A percentile compares a stretch with the other conserved stretches of the same genome.
phyloP scores from a whole-genome alignment of 2,888 invertebrate genomes.

The Hemaris fuciformis region DNA sequence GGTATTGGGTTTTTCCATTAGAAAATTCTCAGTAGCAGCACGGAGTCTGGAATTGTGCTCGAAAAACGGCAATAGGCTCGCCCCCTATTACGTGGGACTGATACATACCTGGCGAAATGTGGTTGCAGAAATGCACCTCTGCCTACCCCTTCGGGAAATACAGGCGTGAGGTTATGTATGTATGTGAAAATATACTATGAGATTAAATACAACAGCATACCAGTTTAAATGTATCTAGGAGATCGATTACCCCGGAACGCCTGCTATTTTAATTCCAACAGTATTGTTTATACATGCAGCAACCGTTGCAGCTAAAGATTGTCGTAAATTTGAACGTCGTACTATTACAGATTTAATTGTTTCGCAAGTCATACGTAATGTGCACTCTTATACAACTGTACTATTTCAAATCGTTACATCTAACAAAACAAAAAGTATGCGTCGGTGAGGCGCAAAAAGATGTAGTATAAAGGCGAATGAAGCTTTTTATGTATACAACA shows the following conservation, averaged over 20 bases:
- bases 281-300: background rate
- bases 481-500: no score
- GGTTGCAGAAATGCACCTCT: no score
- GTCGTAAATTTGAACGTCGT: background rate
- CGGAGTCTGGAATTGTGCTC: no score
- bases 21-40: no score
- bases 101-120: no score
- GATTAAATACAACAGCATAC: background rate
- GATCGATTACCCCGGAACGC: background rate
- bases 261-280: background rate
- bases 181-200: no score
- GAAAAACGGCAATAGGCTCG: no score
- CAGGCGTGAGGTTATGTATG: no score
- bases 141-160: no score
- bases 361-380: conserved; percentile 10
- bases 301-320: background rate
- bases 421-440: background rate
- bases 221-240: background rate
- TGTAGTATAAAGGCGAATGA: no score
- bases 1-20: no score
- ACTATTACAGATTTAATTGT: conserved; percentile 2
- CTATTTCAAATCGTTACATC: background rate
- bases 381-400: background rate
- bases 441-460: background rate
- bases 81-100: no score